Evolutionary conservation across 30 jellyfish, hydroid and myxozoan genomes (phyloP).

Genomic region (Catostylus mosaicus): DNA sequence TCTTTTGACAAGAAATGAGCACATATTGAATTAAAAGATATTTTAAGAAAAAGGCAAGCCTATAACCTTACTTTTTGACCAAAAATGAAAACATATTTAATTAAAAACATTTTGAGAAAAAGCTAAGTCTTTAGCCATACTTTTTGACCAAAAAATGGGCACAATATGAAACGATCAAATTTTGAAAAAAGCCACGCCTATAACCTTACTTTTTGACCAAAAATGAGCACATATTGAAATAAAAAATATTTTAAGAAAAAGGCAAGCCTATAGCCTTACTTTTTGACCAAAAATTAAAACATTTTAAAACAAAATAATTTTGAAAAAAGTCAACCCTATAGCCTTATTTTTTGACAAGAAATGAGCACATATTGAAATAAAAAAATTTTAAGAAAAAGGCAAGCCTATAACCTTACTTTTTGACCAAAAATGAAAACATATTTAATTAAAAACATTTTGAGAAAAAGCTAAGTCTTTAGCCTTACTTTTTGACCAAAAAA

Average conservation of each 20-base stretch:
- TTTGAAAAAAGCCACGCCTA: too few species aligned
- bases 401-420: not conserved
- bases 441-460: not conserved
- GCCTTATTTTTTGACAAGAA: not conserved
- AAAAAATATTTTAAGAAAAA: too few species aligned
- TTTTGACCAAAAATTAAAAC: not conserved
- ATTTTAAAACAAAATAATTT: too few species aligned
- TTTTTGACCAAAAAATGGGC: not conserved
- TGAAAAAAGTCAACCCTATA: too few species aligned
- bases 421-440: not conserved
- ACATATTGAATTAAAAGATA: too few species aligned
- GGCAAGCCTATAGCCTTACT: not conserved
- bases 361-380: not conserved
- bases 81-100: too few species aligned
- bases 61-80: too few species aligned
- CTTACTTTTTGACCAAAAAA: not conserved
- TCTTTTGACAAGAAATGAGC: too few species aligned
- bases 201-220: not conserved
- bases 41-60: too few species aligned
- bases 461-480: not conserved
- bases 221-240: not conserved
- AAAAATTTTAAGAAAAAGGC: not conserved
- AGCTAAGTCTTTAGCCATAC: not conserved
- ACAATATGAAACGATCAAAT: too few species aligned
- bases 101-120: too few species aligned